Percentiles rank a stretch among this genome's conserved stretches.
These are phyloP conservation scores for Myzus persicae DNA, from an alignment of 1,140 invertebrate genomes.

Conservation along the genomic window DNA sequence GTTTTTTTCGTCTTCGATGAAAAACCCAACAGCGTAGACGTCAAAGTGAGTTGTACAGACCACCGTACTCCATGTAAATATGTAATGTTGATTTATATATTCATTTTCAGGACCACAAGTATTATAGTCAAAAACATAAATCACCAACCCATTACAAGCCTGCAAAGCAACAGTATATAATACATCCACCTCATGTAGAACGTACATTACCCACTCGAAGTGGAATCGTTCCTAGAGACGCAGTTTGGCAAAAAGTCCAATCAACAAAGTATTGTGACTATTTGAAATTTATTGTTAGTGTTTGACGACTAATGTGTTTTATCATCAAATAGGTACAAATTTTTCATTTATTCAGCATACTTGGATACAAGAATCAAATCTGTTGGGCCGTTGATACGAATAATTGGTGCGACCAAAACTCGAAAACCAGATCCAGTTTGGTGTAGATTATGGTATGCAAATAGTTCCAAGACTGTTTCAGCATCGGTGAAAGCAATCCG, in stretches of 20 bases:
- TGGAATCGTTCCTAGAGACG: constrained; percentile 66
- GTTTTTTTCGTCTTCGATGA: neutral
- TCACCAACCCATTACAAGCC: neutral
- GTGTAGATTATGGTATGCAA: constrained; percentile 83
- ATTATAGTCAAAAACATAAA: constrained; percentile 8
- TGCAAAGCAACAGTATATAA: constrained; percentile 38
- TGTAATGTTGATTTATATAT: neutral
- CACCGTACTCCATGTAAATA: neutral
- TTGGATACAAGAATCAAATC: constrained; percentile 76
- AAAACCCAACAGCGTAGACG: neutral
- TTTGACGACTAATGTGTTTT: neutral
- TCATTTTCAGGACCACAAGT: constrained; percentile 16
- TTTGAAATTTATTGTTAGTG: neutral
- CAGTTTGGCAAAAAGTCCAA: constrained; percentile 69
- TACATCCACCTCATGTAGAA: constrained; percentile 39
- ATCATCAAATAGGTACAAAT: constrained; percentile 75
- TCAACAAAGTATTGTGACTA: constrained; percentile 65
- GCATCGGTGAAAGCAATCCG: constrained; percentile 73
- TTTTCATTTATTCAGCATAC: constrained; percentile 91
- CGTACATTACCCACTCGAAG: constrained; percentile 65
- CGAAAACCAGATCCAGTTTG: constrained; percentile 81
- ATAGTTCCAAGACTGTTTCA: constrained; percentile 63
- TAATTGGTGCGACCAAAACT: constrained; percentile 88
- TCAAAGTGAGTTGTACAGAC: neutral
- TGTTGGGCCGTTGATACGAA: constrained; percentile 71